A percentile compares a stretch with the other conserved stretches of the same genome.
Conservation (phyloP, 2,113 vertebrate species). For the Falcunculus frontatus region DNA sequence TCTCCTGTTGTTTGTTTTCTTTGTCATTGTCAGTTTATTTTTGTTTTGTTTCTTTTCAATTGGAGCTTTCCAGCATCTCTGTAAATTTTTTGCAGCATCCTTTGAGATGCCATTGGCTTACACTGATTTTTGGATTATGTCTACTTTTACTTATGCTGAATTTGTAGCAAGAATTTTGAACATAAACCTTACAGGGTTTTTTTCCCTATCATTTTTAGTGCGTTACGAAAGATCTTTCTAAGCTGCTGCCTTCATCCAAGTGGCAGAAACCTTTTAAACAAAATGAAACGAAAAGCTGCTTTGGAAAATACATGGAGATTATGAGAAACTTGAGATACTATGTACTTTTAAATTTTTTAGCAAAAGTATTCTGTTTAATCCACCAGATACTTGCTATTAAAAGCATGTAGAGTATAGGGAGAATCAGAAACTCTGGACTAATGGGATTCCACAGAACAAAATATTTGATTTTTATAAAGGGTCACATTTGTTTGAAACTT, state of each 20-base stretch:
- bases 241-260: neutral
- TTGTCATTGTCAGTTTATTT: neutral
- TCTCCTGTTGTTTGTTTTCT: slow-evolving; percentile 10
- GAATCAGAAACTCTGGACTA: neutral
- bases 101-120: neutral
- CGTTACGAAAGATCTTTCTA: neutral
- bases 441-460: neutral
- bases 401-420: neutral
- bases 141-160: neutral
- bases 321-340: neutral
- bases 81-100: neutral
- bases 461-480: neutral
- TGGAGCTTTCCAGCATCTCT: neutral
- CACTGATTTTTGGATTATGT: neutral
- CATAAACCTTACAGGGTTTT: neutral
- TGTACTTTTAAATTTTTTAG: neutral
- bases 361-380: neutral
- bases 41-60: neutral
- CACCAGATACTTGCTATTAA: neutral
- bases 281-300: neutral
- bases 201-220: neutral
- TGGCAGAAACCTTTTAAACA: neutral
- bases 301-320: neutral
- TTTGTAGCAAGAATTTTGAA: neutral
- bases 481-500: neutral